A percentile compares a stretch with the other conserved stretches of the same genome.
Conservation (phyloP, 2,888 invertebrate species). For the Ophion slaviceki region DNA sequence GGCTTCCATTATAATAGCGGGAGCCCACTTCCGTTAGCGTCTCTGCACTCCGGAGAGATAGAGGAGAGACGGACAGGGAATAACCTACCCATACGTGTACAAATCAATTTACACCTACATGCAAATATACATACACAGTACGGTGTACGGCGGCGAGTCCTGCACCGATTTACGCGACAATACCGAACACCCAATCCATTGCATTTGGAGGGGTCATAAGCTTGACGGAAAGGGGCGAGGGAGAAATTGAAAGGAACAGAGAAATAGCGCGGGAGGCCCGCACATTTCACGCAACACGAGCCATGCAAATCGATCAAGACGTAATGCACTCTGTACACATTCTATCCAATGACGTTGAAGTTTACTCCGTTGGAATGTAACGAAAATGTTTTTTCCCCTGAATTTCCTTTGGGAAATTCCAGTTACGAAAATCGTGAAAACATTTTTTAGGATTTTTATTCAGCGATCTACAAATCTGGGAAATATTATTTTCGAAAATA, state of each 20-base stretch:
- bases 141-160: conserved; percentile 31
- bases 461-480: too few species aligned
- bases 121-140: conserved; percentile 35
- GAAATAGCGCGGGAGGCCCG: conserved; percentile 5
- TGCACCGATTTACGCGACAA: conserved; percentile 55
- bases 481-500: too few species aligned
- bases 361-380: too few species aligned
- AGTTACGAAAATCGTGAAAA: too few species aligned
- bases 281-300: conserved; percentile 51
- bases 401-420: too few species aligned
- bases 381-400: too few species aligned
- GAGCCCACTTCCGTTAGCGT: conserved; percentile 46
- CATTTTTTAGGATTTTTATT: too few species aligned
- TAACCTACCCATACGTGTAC: not conserved
- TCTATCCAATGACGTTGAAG: not conserved
- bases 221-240: conserved; percentile 3
- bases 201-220: conserved; percentile 30
- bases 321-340: conserved; percentile 2
- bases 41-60: conserved; percentile 7
- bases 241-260: not conserved
- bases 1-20: conserved; percentile 57
- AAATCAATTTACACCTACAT: conserved; percentile 3
- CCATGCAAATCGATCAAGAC: conserved; percentile 35
- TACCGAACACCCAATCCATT: conserved; percentile 50
- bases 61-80: conserved; percentile 15